Evolutionary conservation across 2,797 vertebrate genomes (phyloP).

Genomic region (Phrynocephalus guinanensis): DNA sequence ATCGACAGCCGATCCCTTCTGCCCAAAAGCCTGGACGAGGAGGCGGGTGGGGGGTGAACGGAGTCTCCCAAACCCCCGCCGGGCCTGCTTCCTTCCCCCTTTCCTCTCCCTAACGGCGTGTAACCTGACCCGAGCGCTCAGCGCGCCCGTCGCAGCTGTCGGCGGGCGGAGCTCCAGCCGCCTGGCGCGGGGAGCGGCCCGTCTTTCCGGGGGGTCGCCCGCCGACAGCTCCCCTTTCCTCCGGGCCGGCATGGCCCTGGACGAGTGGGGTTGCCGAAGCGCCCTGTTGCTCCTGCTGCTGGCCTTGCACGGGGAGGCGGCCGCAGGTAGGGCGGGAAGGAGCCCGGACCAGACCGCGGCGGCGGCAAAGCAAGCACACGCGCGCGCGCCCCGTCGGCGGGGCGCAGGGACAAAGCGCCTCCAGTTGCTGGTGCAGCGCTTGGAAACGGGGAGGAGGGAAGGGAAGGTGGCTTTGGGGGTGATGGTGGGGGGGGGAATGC

Average conservation of each 20-base stretch:
- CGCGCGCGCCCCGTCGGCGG: neutral
- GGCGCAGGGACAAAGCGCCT: too few relatives aligned
- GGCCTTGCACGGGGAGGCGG: neutral
- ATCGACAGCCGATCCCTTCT: too few relatives aligned
- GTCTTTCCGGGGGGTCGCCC: neutral
- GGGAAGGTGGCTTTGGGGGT: neutral
- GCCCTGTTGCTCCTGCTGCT: slow-evolving; percentile 13
- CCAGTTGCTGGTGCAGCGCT: too few relatives aligned
- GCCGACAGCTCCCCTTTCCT: neutral
- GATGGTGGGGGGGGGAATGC: too few relatives aligned
- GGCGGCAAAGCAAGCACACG: neutral
- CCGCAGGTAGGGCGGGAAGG: slow-evolving; percentile 38
- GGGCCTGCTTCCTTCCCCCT: too few relatives aligned
- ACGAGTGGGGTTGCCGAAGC: neutral
- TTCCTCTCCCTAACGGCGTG: neutral
- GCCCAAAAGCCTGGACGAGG: neutral
- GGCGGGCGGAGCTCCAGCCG: neutral
- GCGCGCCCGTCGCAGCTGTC: slow-evolving; percentile 14
- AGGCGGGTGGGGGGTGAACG: neutral
- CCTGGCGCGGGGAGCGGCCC: neutral
- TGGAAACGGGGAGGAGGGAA: neutral
- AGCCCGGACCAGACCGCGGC: neutral
- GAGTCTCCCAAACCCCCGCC: neutral
- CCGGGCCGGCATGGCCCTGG: neutral
- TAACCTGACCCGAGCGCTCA: slow-evolving; percentile 15